Conservation (phyloP, 2,113 vertebrate genomes). For the Choloepus hoffmanni region DNA sequence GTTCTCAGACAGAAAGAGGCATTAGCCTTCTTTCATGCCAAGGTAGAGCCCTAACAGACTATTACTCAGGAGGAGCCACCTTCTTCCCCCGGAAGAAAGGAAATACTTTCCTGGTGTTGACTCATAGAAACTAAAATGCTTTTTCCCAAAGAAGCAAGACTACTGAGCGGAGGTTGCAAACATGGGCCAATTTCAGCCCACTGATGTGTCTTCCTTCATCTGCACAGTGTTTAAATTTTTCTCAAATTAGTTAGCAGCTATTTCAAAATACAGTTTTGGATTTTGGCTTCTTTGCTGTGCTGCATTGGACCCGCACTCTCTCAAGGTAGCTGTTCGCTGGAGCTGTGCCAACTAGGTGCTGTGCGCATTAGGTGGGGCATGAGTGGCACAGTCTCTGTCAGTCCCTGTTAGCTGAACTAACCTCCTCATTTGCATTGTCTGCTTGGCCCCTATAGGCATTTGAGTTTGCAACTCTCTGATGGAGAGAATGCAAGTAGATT, state of each 20-base stretch:
- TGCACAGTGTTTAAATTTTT: not conserved
- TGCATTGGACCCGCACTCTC: not conserved
- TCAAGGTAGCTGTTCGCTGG: not conserved
- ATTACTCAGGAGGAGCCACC: not conserved
- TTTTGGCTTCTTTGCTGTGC: not conserved
- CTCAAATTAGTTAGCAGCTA: constrained; percentile 32
- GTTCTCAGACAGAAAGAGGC: not conserved
- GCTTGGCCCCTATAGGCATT: not conserved
- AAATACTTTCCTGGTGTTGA: not conserved
- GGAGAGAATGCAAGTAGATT: not conserved
- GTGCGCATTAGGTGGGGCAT: not conserved
- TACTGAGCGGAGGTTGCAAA: not conserved
- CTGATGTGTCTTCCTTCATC: not conserved
- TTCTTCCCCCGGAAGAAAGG: not conserved
- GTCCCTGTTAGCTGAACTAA: not conserved
- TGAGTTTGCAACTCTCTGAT: not conserved
- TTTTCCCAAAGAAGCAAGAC: not conserved
- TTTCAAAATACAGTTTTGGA: not conserved
- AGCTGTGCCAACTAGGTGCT: not conserved
- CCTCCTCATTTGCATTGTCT: not conserved
- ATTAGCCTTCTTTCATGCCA: not conserved
- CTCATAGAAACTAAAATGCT: not conserved
- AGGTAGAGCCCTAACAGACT: not conserved
- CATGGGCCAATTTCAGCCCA: not conserved
- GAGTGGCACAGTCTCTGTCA: fast-evolving